Evolutionary conservation across 2,888 invertebrate species (phyloP), one percentile per base, ranked within the genome.

Genomic region (Pollenia angustigena): DNA sequence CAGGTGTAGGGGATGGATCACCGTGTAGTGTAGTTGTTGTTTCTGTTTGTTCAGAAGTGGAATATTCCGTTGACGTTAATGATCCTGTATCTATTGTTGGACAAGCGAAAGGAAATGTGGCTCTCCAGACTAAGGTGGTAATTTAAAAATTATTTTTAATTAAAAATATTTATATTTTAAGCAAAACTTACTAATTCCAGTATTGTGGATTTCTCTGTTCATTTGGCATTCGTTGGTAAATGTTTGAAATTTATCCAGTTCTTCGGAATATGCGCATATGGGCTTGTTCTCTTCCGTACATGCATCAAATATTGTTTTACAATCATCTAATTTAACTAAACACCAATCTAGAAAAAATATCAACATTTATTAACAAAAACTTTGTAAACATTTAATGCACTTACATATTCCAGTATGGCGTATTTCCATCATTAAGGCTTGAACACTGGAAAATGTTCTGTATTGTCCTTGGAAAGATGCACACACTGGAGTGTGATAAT

Each of bases 151-250:
- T 14, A 4, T 64, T 46, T 23, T 60, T 32, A 32, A 56, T 11
- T 46, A 18, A 7, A 32, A 1, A 48, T 10, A n/a, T 4, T 16
- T 0, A 2, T 23, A 7, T 48, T 54, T 52, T 3, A 9, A 44
- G 8, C 32, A 32, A 42, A 9, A 60, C 84, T 84, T 78, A 87
- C 87, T 44, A 6, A 44, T 8, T 9, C 48, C 58, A 0, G 83
- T 84, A 10, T 52, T n/a, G 6, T 69, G 42, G 4, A 71, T 48
- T 54, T 87, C 84, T 32, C 7, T n/a, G 4, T 78, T 46, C 76
- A 87, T 66, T 23, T 69, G 23, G 18, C 87, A 87, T 12, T 60
- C 69, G 62, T 87, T 87, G 6, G 32, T 50, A 40, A 87, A 84
- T 8, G 76, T 87, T 1, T n/a, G 75, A 62, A 81, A 80, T 14